Evolutionary conservation across 2,113 vertebrate species (phyloP).

Genomic region (Tauraco erythrolophus): DNA sequence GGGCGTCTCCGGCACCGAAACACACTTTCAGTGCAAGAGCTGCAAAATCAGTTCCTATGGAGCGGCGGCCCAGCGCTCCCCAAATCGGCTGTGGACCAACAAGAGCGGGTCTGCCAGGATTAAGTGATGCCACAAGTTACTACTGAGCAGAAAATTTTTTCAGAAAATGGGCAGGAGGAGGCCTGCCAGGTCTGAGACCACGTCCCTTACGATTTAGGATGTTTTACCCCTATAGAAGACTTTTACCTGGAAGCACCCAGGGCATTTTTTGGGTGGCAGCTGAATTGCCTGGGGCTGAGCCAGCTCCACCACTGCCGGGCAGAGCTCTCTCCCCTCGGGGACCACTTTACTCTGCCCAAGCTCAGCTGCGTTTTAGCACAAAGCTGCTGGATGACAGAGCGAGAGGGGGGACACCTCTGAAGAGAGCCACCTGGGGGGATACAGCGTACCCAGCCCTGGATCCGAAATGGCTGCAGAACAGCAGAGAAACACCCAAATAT

Average conservation of each 20-base stretch:
- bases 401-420: background rate
- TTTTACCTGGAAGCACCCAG: background rate
- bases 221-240: background rate
- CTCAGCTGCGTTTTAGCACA: background rate
- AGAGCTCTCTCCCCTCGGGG: background rate
- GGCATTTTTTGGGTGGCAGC: background rate
- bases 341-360: accelerated
- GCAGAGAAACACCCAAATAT: background rate
- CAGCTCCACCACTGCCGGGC: background rate
- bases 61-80: background rate
- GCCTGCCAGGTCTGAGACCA: background rate
- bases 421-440: accelerated
- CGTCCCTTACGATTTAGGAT: accelerated
- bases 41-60: accelerated
- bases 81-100: accelerated
- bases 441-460: accelerated
- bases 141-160: background rate
- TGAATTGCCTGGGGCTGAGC: background rate
- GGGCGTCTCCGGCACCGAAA: background rate
- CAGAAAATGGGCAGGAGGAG: background rate
- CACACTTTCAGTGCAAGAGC: accelerated
- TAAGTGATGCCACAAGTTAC: too few species aligned
- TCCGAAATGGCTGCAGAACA: accelerated
- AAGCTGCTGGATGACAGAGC: background rate
- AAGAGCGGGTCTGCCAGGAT: background rate